Percentiles rank a stretch among this genome's conserved stretches.
Evolutionary conservation across 2,888 invertebrate species (phyloP).

Genomic region (Lasioglossum pauxillum): DNA sequence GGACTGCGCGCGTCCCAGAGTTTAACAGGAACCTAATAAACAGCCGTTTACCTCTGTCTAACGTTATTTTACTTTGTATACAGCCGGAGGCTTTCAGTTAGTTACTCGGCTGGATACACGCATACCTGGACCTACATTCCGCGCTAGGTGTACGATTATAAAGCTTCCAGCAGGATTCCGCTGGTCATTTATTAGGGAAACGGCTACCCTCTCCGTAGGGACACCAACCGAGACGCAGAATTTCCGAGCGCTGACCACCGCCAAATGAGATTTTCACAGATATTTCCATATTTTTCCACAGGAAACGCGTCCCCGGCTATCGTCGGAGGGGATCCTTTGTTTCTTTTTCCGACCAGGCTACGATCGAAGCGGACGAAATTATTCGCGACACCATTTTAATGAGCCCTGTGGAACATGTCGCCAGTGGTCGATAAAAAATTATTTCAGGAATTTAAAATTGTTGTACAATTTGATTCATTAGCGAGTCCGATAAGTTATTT

Average conservation of each 20-base stretch:
- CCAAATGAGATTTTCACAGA: slow-evolving; percentile 57
- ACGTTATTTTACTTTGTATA: slow-evolving; percentile 58
- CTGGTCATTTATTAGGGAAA: slow-evolving; percentile 60
- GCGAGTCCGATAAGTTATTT: background rate
- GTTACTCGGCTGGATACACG: slow-evolving; percentile 32
- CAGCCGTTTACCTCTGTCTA: slow-evolving; percentile 63
- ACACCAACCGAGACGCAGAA: slow-evolving; percentile 39
- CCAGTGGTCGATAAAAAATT: background rate
- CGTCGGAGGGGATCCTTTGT: background rate
- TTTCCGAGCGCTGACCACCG: slow-evolving; percentile 37
- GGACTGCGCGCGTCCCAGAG: slow-evolving; percentile 38
- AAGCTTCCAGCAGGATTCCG: slow-evolving; percentile 62
- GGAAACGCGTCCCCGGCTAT: background rate
- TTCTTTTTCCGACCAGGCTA: background rate
- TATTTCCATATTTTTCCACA: slow-evolving; percentile 55
- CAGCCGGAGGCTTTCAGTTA: slow-evolving; percentile 49
- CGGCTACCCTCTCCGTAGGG: slow-evolving; percentile 25
- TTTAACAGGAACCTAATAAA: slow-evolving; percentile 65
- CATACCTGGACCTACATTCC: slow-evolving; percentile 37
- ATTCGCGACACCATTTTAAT: slow-evolving; percentile 38
- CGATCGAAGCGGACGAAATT: slow-evolving; percentile 7
- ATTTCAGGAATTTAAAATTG: background rate
- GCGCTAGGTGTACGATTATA: slow-evolving; percentile 60
- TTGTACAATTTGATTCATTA: background rate
- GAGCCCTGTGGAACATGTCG: background rate